A percentile compares a stretch with the other conserved stretches of the same genome.
These are phyloP conservation scores for Meloidogyne floridensis DNA, from an alignment of 1,140 invertebrate species.

Conservation along the genomic window DNA sequence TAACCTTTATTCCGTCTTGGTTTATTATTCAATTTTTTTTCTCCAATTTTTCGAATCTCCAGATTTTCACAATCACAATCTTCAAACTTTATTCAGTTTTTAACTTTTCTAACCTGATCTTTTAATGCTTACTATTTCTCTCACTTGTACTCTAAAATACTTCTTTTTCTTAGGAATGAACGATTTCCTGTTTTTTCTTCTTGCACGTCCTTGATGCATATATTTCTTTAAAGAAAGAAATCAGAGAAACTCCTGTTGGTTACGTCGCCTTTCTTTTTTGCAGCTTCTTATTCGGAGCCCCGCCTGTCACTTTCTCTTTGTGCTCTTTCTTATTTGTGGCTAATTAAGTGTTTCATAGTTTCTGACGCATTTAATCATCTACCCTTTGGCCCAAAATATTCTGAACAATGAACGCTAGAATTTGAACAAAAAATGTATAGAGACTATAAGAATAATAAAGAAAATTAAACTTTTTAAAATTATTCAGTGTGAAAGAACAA, in stretches of 20 bases:
- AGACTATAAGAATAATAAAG: too few species aligned
- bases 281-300: neutral
- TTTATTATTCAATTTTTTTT: too few species aligned
- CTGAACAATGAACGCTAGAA: neutral
- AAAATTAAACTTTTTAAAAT: too few species aligned
- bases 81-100: too few species aligned
- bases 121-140: too few species aligned
- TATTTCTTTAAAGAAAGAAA: neutral
- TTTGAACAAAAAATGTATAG: neutral
- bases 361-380: slow-evolving; percentile 1
- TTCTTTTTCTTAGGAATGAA: neutral
- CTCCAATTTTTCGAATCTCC: too few species aligned
- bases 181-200: slow-evolving; percentile 5
- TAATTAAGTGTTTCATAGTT: slow-evolving; percentile 1
- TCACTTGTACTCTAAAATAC: neutral
- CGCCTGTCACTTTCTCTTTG: neutral
- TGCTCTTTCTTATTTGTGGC: neutral
- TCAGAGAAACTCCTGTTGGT: neutral
- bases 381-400: neutral
- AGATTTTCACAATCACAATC: too few species aligned
- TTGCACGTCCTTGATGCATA: neutral
- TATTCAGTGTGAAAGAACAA: too few species aligned
- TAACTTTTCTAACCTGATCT: too few species aligned
- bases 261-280: neutral
- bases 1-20: too few species aligned